These are phyloP conservation scores for Hepsetus odoe DNA, from an alignment of 2,113 vertebrate species.

Conservation along the genomic window DNA sequence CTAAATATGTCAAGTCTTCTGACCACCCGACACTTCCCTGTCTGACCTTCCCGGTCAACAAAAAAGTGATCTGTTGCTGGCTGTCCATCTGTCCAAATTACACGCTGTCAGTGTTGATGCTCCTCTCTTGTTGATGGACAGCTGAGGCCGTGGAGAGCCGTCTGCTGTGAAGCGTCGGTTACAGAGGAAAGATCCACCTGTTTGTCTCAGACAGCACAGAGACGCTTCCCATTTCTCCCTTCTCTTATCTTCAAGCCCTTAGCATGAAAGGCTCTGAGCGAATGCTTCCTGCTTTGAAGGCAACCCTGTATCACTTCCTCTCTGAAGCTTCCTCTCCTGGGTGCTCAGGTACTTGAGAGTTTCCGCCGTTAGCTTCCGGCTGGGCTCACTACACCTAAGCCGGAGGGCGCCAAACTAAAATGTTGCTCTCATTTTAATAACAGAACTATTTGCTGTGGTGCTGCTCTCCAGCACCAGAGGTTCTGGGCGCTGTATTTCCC, in stretches of 20 bases:
- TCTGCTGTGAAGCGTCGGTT: conserved; percentile 52
- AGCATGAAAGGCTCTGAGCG: conserved; percentile 61
- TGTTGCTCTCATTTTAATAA: conserved; percentile 71
- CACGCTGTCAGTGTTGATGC: conserved; percentile 62
- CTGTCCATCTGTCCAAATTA: conserved; percentile 71
- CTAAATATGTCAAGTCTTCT: conserved; percentile 43
- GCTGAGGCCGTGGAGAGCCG: conserved; percentile 37
- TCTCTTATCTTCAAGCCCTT: conserved; percentile 65
- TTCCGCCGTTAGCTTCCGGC: conserved; percentile 19
- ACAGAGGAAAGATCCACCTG: conserved; percentile 50
- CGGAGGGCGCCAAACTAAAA: conserved; percentile 51
- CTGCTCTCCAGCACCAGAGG: conserved; percentile 58
- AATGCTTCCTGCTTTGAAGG: conserved; percentile 50
- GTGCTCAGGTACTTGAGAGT: conserved; percentile 14
- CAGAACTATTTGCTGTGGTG: conserved; percentile 70
- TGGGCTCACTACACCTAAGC: conserved; percentile 14
- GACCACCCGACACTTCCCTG: conserved; percentile 34
- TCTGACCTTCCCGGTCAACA: conserved; percentile 66
- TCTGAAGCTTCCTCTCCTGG: conserved; percentile 40
- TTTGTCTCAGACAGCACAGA: conserved; percentile 44
- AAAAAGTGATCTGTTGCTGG: conserved; percentile 60
- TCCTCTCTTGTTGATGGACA: conserved; percentile 64
- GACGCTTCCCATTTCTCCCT: conserved; percentile 55
- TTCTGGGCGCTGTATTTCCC: conserved; percentile 62
- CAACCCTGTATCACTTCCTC: conserved; percentile 42